phyloP scores from a whole-genome alignment of 2,113 vertebrate species.

The human (Homo sapiens) region GRCh38 chr5:76011001-76011500 shows the following conservation, averaged over 20 bases:
- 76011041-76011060: not conserved
- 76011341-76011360: not conserved
- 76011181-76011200: not conserved
- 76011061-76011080: not conserved
- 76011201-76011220: not conserved
- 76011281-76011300: not conserved
- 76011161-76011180: not conserved
- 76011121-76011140: conserved; percentile 25
- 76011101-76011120: conserved; percentile 1
- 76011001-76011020: not conserved
- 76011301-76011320: not conserved
- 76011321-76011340: not conserved
- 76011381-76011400: not conserved
- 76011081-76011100: conserved; percentile 31
- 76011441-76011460: not conserved
- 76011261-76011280: not conserved
- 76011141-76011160: conserved; percentile 1
- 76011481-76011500: not conserved
- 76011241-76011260: not conserved
- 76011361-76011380: not conserved
- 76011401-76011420: not conserved
- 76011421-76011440: not conserved
- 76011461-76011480: not conserved
- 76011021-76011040: not conserved
- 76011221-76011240: not conserved